Base-by-base conservation (phyloP, 30 jellyfish, hydroid and myxozoan genomes). In the Sanderia malayensis region DNA sequence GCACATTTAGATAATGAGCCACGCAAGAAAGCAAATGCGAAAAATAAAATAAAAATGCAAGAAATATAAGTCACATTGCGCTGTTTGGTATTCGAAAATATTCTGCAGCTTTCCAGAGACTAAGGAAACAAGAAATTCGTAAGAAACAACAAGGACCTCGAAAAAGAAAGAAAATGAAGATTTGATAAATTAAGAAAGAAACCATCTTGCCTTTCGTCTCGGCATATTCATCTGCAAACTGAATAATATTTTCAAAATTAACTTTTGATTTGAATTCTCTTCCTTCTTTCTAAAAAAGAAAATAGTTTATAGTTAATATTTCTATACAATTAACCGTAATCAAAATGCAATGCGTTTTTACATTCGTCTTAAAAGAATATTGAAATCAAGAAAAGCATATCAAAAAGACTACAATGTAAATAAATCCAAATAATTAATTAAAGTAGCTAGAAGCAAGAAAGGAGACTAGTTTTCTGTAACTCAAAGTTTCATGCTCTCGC, bases 71-170 rank as follows among this genome's bases (percentile, higher is more conserved):
- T 37, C 30, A 78, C 89, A 78, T 0, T 67, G 72, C 62, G 64
- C 63, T 31, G 65, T 31, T 32, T 78, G 79, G 31, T 67, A 78
- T 31, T 26, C 59, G 37, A 78, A 78, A 26, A 78, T 45, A 58
- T 78, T 52, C 66, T 34, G 30, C 29, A 78, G 37, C 24, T 78
- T 78, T 29, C 89, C 89, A 15, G 76, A 61, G 20, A 82, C 89
- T 78, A 45, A 37, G 30, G 47, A 62, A 1, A 61, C n/a, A 13
- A 71, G 22, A 6, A 46, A 2, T 33, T 27, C 30, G 6, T 41
- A 41, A 41, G 8, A 41, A 8, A 6, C 15, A 59, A 21, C 37
- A 4, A 31, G 3, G 25, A 22, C 44, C 4, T 59, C 32, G 17
- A 1, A 4, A 19, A 0, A n/a, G 33, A 8, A 37, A n/a, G n/a